Evolutionary conservation across 2,113 vertebrate species (phyloP).

Genomic region (Strigops habroptila): DNA sequence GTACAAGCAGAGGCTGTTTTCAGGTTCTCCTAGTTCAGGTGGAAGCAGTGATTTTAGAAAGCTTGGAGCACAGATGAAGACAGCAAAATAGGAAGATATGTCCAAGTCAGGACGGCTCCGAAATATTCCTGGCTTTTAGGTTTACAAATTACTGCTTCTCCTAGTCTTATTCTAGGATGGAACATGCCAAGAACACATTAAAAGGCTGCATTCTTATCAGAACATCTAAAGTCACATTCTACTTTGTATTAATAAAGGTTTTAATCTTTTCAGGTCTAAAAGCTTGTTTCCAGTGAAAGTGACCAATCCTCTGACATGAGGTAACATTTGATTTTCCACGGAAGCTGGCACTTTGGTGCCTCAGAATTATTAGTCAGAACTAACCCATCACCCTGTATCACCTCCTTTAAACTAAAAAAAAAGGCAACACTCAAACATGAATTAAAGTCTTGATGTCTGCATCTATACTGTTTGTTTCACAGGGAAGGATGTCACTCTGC

Average conservation of each 20-base stretch:
- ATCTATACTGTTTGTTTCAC: neutral
- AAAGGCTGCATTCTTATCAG: neutral
- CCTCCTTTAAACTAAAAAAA: neutral
- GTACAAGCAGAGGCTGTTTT: neutral
- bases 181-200: neutral
- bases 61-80: neutral
- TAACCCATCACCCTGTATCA: neutral
- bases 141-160: neutral
- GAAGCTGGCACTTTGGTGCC: neutral
- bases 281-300: neutral
- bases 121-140: neutral
- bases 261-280: neutral
- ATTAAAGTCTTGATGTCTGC: neutral
- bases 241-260: neutral
- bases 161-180: neutral
- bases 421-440: neutral
- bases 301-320: neutral
- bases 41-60: neutral
- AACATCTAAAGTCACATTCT: neutral
- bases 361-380: neutral
- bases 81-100: neutral
- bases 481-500: neutral
- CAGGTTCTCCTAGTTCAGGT: neutral
- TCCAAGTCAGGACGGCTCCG: neutral
- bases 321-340: neutral